These are phyloP conservation scores for Pterobdella sp. DNA, from an alignment of 2,888 invertebrate genomes.

Conservation along the genomic window DNA sequence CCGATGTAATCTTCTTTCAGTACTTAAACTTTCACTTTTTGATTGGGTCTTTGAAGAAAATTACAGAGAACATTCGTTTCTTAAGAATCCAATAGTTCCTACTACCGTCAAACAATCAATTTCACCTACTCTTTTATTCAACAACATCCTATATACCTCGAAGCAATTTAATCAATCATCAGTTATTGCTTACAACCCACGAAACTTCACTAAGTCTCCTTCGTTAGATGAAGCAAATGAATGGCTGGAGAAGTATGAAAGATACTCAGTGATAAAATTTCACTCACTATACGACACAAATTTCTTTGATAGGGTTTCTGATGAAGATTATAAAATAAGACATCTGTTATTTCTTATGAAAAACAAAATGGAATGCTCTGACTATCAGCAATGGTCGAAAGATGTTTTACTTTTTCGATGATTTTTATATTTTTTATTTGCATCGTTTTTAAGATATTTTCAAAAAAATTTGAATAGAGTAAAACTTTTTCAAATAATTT, in stretches of 20 bases:
- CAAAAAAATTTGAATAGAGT: too few relatives aligned
- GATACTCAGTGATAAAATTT: conserved; percentile 31
- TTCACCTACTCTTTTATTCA: conserved; percentile 26
- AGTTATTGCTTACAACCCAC: conserved; percentile 18
- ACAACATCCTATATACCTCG: conserved; percentile 15
- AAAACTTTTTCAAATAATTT: too few relatives aligned
- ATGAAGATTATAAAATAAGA: conserved; percentile 12
- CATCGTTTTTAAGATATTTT: too few relatives aligned
- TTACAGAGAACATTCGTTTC: conserved; percentile 35
- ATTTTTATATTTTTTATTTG: background rate
- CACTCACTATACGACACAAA: conserved; percentile 32
- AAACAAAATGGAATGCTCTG: conserved; percentile 26
- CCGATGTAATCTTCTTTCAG: conserved; percentile 33
- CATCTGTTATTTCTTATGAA: background rate
- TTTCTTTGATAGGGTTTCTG: conserved; percentile 2
- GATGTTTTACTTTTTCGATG: conserved; percentile 12
- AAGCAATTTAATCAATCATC: background rate
- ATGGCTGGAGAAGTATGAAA: conserved; percentile 29
- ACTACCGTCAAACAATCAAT: conserved; percentile 11
- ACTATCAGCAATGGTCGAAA: conserved; percentile 33
- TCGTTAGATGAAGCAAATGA: conserved; percentile 28
- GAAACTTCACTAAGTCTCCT: conserved; percentile 12
- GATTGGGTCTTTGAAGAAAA: conserved; percentile 27
- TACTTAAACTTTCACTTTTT: conserved; percentile 30
- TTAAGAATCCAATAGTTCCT: conserved; percentile 32